Evolutionary conservation across 2,888 invertebrate species (phyloP), one percentile per base, ranked within the genome.

Genomic region (Alcis repandata): DNA sequence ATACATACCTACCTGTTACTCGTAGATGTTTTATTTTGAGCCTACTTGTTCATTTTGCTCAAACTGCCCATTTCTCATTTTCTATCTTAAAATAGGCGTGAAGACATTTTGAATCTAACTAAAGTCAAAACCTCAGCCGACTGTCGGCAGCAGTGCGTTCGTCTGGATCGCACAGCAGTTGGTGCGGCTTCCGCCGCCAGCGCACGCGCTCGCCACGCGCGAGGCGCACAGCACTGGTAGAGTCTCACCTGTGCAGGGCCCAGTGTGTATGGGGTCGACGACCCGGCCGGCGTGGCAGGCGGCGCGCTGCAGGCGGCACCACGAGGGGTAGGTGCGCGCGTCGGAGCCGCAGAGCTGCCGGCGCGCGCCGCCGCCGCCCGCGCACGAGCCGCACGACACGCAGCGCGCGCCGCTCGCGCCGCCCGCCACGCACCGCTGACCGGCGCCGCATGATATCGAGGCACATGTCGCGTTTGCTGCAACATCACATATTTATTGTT

Each of bases 271-370:
- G 13, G 96, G 96, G 78, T 96, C 96, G 74, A 97, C 95, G 74
- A 96, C 95, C 70, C 95, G 94, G 8, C 97, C 96, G 36, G 95
- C 95, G 77, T 94, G 94, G 86, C 97, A 97, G 20, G 96, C 95
- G 79, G 96, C 96, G 79, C 95, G 94, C 86, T 96, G 95, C 94
- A 97, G 95, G 72, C 96, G 96, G 88, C 97, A 97, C 96, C 97
- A 97, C 70, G 96, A 96, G 52, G 94, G 90, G 88, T 97, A 97
- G 52, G 97, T 97, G 75, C 94, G 93, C 75, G 95, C 95, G 92
- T 97, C 96, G 54, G 95, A 94, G 75, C 96, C 97, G 88, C 97
- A 97, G 63, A 97, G 93, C 66, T 90, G 91, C 0, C 90, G 86
- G 33, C 91, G 82, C 75, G 86, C 79, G 52, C 86, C 85, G 77